Base-by-base conservation (phyloP, 2,888 invertebrate species). In the Apodemia zela region DNA sequence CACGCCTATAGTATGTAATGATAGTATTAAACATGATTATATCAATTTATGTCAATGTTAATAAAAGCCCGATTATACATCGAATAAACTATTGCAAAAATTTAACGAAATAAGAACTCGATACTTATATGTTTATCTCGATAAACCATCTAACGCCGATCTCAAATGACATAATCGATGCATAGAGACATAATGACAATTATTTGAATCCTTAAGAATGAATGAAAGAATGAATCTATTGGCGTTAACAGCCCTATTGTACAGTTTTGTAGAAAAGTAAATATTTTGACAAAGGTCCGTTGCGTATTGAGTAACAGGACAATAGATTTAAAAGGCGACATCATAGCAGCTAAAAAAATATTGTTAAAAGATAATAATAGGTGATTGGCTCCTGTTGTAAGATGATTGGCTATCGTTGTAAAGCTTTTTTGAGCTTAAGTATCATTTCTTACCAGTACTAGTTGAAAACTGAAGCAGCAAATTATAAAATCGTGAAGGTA, bases 261-360 rank as follows among this genome's bases (percentile, higher is more conserved):
- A 72, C 64, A 69, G 76, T 73, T 72, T 72, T 69, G 78, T 73
- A 69, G 76, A 73, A 82, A 82, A 86, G 89, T 88, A 91, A 91
- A 91, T 91, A 89, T 91, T 91, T 78, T 90, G 90, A 90, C 89
- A 89, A 89, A 82, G 85, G 80, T 83, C 80, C 82, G 80, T 87
- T 84, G 84, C 83, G 81, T 87, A 86, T 89, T 86, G 81, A 87
- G 84, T 86, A 85, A 85, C 87, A 80, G 79, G 80, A 86, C 85
- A 86, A 86, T 83, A 82, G 70, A 68, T 73, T 76, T 77, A 81
- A 81, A 79, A 70, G 75, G 67, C 69, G 72, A 72, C 65, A 70
- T 69, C 79, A 78, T 77, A 72, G 78, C 72, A 74, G 72, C 76
- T 72, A 74, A 79, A 80, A 80, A 79, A 78, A 74, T 57, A 42